Percentiles rank a stretch among this genome's conserved stretches.
Conservation (phyloP, 2,888 invertebrate species). For the Eurytoma californica region DNA sequence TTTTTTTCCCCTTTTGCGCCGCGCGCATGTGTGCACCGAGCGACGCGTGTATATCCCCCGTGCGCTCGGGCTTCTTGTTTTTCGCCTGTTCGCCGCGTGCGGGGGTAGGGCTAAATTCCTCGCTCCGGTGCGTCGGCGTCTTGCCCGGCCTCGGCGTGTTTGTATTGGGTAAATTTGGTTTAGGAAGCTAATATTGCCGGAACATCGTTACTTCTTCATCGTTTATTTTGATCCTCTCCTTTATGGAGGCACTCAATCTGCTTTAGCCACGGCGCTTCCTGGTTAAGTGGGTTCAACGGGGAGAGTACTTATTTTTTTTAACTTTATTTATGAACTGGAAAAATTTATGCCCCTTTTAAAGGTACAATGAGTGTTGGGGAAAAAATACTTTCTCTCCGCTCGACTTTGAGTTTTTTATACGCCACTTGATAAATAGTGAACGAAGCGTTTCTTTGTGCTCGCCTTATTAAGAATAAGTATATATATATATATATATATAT, state of each 20-base stretch:
- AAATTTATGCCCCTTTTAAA: too few species aligned
- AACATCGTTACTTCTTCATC: not conserved
- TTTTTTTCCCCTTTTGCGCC: not conserved
- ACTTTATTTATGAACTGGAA: too few species aligned
- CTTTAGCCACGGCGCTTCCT: not conserved
- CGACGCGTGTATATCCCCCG: too few species aligned
- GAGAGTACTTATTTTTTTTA: too few species aligned
- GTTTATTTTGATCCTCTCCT: constrained; percentile 6
- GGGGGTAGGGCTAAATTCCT: not conserved
- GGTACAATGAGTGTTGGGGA: too few species aligned
- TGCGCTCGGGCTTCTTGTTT: not conserved
- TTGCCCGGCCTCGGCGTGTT: not conserved
- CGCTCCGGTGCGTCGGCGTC: not conserved
- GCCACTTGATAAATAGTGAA: too few species aligned
- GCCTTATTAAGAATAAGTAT: too few species aligned
- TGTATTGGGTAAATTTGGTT: constrained; percentile 5
- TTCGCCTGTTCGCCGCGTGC: not conserved
- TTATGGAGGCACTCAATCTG: not conserved
- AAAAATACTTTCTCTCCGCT: too few species aligned
- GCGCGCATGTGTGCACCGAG: too few species aligned
- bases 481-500: too few species aligned
- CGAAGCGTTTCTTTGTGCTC: too few species aligned
- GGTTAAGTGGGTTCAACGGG: not conserved
- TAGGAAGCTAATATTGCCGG: not conserved
- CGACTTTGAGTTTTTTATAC: too few species aligned